These are phyloP conservation scores for Drosophila mettleri DNA, from an alignment of 2,888 invertebrate genomes.

Conservation along the genomic window DNA sequence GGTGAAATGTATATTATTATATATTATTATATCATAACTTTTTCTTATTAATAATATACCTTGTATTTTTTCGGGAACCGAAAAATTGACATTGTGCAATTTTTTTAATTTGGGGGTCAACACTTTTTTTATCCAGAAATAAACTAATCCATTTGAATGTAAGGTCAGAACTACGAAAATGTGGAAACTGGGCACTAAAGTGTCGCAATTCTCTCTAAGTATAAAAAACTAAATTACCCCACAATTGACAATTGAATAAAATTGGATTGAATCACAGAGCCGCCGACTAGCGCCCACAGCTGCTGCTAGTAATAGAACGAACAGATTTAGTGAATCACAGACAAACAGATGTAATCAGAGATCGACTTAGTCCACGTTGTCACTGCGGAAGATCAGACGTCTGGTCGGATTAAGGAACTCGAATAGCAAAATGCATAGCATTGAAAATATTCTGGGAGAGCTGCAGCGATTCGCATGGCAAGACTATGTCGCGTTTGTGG, in stretches of 20 bases:
- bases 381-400: conserved; percentile 9
- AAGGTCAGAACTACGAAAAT: conserved; percentile 33
- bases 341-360: conserved; percentile 31
- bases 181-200: conserved; percentile 46
- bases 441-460: conserved; percentile 81
- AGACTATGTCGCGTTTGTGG: conserved; percentile 84
- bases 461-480: conserved; percentile 84
- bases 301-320: conserved; percentile 38
- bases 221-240: conserved; percentile 66
- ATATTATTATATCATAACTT: no score
- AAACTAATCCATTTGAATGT: conserved; percentile 23
- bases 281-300: conserved; percentile 44
- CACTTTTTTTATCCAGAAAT: conserved; percentile 15
- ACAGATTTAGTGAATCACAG: conserved; percentile 52
- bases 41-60: neutral
- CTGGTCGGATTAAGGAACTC: neutral
- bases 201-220: conserved; percentile 51
- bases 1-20: neutral
- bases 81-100: conserved; percentile 21
- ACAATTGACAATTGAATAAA: conserved; percentile 78
- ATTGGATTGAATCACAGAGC: conserved; percentile 71
- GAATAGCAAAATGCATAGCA: conserved; percentile 76
- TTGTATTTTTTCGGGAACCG: neutral
- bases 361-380: conserved; percentile 28
- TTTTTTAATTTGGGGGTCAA: conserved; percentile 45